Base-by-base conservation (phyloP, 2,113 vertebrate genomes). In the Oncorhynchus tshawytscha region DNA sequence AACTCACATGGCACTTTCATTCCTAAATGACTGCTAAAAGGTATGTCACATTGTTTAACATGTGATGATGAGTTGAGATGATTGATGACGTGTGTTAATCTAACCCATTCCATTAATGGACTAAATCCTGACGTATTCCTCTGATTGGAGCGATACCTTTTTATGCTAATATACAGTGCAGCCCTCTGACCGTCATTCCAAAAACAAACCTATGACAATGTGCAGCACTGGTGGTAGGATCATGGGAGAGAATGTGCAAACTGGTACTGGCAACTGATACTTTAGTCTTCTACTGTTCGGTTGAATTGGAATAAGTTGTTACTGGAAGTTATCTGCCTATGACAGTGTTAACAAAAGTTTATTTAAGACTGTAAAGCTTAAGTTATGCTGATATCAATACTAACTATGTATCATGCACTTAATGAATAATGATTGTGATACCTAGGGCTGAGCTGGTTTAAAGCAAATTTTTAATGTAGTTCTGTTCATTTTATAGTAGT, bases 401-500 rank as follows among this genome's bases (percentile, higher is more conserved):
- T 11, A 45, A 45, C 39, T 45, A 45, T 45, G 39, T 9, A 45
- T 45, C 8, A 45, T 45, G 39, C 9, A 45, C 39, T 45, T 45
- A 45, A 9, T 9, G 39, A 12, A 12, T 11, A 12, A 45, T 11
- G 39, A 45, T 45, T 45, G 67, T 45, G 67, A 39, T 64, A 68
- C 22, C 51, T 54, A 69, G 22, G 66, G 66, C 48, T 57, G 24
- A 48, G 39, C 18, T 62, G 9, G n/a, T 72, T 39, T 13, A 20
- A 39, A 31, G 27, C 9, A 11, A 0, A 11, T 62, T 1, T 15
- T 59, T 76, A 54, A 62, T 67, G 5, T 68, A 27, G 27, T 80
- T 31, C 12, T 62, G 34, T 39, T 49, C 11, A 12, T 24, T 68
- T 68, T 78, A 67, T 60, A 70, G 65, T 80, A 54, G 80, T 85